phyloP scores from a whole-genome alignment of 35 echinoderm and acorn worm genomes.

The Apostichopus parvimensis region DNA sequence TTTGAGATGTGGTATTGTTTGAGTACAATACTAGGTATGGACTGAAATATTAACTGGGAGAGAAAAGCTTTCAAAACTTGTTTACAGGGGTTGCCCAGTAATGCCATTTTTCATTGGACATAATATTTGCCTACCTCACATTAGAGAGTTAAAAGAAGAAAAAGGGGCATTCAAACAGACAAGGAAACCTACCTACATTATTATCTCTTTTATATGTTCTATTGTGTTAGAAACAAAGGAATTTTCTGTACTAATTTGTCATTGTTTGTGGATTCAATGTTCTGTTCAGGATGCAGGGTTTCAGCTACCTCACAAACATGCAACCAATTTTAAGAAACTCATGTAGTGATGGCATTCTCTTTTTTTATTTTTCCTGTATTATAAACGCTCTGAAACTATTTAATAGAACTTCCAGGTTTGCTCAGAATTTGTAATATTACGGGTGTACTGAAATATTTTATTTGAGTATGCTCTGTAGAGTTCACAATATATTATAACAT shows the following conservation, averaged over 20 bases:
- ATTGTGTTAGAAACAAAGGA: background rate
- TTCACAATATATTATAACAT: conserved; percentile 61
- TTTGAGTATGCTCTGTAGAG: conserved; percentile 53
- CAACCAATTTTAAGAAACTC: background rate
- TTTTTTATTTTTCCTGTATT: conserved; percentile 17
- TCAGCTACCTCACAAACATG: conserved; percentile 44
- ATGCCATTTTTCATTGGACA: conserved; percentile 46
- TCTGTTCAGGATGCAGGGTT: conserved; percentile 52
- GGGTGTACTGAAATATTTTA: conserved; percentile 55
- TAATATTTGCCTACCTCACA: background rate
- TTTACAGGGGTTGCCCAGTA: background rate
- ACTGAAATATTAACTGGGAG: no score
- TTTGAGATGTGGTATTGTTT: no score
- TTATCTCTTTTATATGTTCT: conserved; percentile 3
- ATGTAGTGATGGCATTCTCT: conserved; percentile 24
- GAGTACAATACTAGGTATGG: no score
- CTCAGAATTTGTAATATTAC: conserved; percentile 25
- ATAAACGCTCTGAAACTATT: conserved; percentile 49
- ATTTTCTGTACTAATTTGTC: background rate
- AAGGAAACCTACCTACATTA: background rate
- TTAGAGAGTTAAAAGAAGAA: background rate
- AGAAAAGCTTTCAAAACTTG: background rate
- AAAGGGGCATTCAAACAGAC: no score
- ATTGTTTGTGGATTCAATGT: conserved; percentile 25
- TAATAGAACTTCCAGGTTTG: conserved; percentile 38